Evolutionary conservation across 1,140 invertebrate genomes (phyloP).

Genomic region (Scaptomyza pallida): DNA sequence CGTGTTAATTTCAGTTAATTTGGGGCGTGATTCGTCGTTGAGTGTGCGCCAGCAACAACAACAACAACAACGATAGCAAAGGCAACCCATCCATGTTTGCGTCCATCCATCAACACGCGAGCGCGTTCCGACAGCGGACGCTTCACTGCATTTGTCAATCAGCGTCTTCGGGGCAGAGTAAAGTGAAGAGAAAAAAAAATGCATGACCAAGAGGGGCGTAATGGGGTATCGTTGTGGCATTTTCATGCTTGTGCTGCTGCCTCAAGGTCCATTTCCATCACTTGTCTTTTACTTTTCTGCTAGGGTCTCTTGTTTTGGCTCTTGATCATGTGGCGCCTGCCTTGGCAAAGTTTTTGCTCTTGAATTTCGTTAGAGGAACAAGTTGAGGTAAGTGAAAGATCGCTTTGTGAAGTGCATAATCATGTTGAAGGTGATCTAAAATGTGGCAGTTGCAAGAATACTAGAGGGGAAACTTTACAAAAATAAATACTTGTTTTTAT

Average conservation of each 20-base stretch:
- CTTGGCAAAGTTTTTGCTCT: conserved; percentile 29
- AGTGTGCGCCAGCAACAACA: background rate
- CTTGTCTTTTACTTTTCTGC: conserved; percentile 26
- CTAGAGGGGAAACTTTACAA: conserved; percentile 25
- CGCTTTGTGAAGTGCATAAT: conserved; percentile 49
- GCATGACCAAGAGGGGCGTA: background rate
- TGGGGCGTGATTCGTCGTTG: conserved; percentile 55
- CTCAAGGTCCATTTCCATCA: conserved; percentile 51
- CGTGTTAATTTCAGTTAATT: conserved; percentile 81
- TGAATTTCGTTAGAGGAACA: conserved; percentile 21
- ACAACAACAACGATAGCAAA: background rate
- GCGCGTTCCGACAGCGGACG: conserved; percentile 37
- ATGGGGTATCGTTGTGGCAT: conserved; percentile 36
- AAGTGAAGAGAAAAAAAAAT: background rate
- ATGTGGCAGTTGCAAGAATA: conserved; percentile 19
- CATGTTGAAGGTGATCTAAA: conserved; percentile 23
- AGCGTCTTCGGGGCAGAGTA: conserved; percentile 37
- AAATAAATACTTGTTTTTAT: no score
- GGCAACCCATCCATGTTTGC: conserved; percentile 48
- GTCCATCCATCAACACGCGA: conserved; percentile 70
- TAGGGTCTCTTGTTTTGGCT: background rate
- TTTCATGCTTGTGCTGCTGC: conserved; percentile 37
- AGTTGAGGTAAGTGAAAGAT: background rate
- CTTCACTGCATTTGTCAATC: conserved; percentile 78
- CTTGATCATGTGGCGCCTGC: conserved; percentile 15